Percentiles rank a stretch among this genome's conserved stretches.
phyloP scores from a whole-genome alignment of 2,797 vertebrate genomes.

The Enteromius argenteus region DNA sequence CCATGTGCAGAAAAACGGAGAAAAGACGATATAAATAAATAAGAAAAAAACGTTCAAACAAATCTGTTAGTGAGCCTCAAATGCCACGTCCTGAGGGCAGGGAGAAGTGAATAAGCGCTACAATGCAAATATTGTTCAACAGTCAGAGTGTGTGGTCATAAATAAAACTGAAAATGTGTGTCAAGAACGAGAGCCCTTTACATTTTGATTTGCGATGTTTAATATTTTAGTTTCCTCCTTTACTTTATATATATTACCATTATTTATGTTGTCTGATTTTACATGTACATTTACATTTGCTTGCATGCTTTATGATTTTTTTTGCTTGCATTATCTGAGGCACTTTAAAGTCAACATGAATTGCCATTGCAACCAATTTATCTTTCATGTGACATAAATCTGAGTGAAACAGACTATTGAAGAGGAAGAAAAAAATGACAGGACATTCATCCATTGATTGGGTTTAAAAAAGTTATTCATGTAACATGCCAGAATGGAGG shows the following conservation, averaged over 20 bases:
- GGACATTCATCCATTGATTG: not conserved
- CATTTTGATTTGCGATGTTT: conserved; percentile 1
- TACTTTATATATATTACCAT: not conserved
- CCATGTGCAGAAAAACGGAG: not conserved
- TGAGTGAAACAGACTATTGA: not conserved
- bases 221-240: conserved; percentile 4
- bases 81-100: conserved; percentile 72
- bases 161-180: conserved; percentile 26
- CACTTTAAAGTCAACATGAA: not conserved
- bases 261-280: not conserved
- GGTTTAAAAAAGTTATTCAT: not conserved
- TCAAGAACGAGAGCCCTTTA: conserved; percentile 8
- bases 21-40: conserved; percentile 32
- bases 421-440: not conserved
- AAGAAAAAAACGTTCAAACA: conserved; percentile 58
- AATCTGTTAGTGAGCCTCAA: conserved; percentile 66
- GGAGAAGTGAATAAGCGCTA: conserved; percentile 70
- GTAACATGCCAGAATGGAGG: not conserved
- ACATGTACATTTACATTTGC: not conserved
- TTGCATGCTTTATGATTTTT: not conserved
- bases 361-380: not conserved
- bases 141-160: conserved; percentile 29
- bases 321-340: not conserved
- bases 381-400: not conserved
- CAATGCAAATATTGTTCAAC: conserved; percentile 77